Conservation (phyloP, 2,113 vertebrate species). For the Sceloporus undulatus region DNA sequence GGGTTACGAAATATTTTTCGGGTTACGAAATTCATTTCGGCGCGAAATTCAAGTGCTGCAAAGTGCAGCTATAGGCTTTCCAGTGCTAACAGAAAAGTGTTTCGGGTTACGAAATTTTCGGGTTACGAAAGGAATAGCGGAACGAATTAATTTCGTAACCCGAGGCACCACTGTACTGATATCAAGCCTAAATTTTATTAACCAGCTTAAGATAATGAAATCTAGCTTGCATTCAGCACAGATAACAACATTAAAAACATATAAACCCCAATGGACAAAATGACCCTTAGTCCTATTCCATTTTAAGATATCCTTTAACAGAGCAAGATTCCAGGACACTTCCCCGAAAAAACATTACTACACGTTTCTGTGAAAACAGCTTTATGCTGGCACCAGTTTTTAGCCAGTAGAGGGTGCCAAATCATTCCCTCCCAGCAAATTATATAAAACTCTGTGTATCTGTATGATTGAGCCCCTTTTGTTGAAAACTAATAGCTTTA, state of each 20-base stretch:
- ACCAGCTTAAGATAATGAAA: background rate
- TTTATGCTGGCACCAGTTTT: background rate
- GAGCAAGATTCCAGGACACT: accelerated
- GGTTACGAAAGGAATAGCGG: too few relatives aligned
- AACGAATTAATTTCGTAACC: too few relatives aligned
- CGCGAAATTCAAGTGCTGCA: too few relatives aligned
- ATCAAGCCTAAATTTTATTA: background rate
- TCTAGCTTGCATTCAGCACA: background rate
- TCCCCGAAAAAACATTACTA: background rate
- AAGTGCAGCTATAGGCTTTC: too few relatives aligned
- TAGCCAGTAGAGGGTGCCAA: constrained; percentile 59
- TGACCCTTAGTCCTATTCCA: background rate
- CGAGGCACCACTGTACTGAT: too few relatives aligned
- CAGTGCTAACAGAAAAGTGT: too few relatives aligned
- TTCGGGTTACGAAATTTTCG: too few relatives aligned
- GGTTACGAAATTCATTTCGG: too few relatives aligned
- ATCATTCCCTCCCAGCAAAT: background rate
- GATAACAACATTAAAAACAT: background rate
- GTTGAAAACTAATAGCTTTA: background rate
- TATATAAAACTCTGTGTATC: background rate
- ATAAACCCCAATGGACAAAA: background rate
- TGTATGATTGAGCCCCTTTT: too few relatives aligned
- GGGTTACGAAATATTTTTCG: too few relatives aligned
- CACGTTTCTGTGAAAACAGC: background rate
- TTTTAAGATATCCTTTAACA: background rate